These are phyloP conservation scores for Arenaria interpres DNA, from an alignment of 2,113 vertebrate species.

Conservation along the genomic window DNA sequence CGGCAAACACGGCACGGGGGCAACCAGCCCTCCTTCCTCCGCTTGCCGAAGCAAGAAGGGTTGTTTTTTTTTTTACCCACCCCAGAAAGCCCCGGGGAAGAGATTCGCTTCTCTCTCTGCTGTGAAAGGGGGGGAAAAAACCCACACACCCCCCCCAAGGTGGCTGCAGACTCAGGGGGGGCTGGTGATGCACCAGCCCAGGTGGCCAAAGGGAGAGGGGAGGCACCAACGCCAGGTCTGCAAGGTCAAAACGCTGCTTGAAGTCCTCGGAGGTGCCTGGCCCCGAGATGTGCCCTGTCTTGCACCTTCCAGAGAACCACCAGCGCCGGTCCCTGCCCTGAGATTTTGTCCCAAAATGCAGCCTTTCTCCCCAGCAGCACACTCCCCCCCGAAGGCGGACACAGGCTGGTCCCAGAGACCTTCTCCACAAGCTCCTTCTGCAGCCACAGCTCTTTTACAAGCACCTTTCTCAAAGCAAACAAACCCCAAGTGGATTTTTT, in stretches of 20 bases:
- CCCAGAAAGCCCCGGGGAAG: too few relatives aligned
- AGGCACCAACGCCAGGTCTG: fast-evolving
- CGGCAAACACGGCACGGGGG: background rate
- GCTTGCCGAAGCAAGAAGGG: fast-evolving
- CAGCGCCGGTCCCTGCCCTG: fast-evolving
- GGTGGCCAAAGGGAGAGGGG: background rate
- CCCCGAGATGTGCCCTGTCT: background rate
- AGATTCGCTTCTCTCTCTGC: background rate
- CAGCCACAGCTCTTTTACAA: background rate
- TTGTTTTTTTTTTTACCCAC: background rate
- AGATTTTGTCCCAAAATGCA: background rate
- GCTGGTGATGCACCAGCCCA: background rate
- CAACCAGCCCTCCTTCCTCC: background rate
- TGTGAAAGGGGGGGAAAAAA: background rate
- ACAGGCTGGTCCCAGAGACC: background rate
- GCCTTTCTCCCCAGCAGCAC: background rate
- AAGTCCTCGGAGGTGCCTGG: background rate
- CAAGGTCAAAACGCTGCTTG: fast-evolving
- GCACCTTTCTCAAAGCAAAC: background rate
- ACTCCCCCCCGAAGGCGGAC: fast-evolving
- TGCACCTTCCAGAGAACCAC: background rate
- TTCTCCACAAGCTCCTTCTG: background rate
- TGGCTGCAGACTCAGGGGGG: background rate
- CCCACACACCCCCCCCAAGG: background rate
- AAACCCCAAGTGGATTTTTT: background rate